A percentile compares a stretch with the other conserved stretches of the same genome.
These are phyloP conservation scores for Drosophila nigromelanica DNA, from an alignment of 1,140 invertebrate genomes.

Conservation along the genomic window DNA sequence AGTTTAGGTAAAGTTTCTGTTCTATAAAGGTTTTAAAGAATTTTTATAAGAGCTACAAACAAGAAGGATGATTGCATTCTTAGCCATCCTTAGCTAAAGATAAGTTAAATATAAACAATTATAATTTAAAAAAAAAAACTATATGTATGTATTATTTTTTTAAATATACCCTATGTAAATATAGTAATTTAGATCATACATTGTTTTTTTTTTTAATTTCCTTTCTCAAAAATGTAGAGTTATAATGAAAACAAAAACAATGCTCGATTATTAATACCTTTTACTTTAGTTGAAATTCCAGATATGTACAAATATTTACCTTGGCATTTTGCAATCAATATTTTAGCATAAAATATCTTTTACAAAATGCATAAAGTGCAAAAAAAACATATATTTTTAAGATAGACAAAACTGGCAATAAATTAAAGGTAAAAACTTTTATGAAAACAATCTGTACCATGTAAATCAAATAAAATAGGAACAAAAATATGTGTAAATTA, in stretches of 20 bases:
- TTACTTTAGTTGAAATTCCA: neutral
- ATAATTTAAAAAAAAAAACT: too few species aligned
- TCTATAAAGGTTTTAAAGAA: neutral
- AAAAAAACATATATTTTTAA: neutral
- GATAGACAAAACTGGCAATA: neutral
- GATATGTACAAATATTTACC: constrained; percentile 2
- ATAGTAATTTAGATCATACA: too few species aligned
- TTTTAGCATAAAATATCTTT: constrained; percentile 7
- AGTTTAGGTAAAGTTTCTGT: neutral
- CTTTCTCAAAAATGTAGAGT: neutral
- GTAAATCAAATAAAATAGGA: constrained; percentile 1
- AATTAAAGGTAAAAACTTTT: constrained; percentile 37
- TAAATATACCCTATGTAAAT: too few species aligned
- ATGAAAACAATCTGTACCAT: constrained; percentile 36
- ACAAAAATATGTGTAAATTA: constrained; percentile 52
- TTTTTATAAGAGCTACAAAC: constrained; percentile 8
- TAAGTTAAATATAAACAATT: neutral
- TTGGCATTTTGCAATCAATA: constrained; percentile 10
- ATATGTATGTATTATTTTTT: too few species aligned
- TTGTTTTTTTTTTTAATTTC: too few species aligned
- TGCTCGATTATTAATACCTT: neutral
- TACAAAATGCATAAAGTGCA: neutral
- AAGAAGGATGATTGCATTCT: neutral
- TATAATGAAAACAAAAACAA: neutral
- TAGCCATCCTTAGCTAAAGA: neutral